These are phyloP conservation scores for mouse (Mus musculus) DNA, from an alignment of 2,113 vertebrate genomes.

Conservation along the genomic window GRCm39 chr3:75398001-75398500, in stretches of 20 bases:
- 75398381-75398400: neutral
- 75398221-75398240: neutral
- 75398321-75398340: neutral
- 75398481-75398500: constrained; percentile 38
- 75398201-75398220: neutral
- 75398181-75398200: neutral
- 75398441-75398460: constrained; percentile 21
- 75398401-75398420: neutral
- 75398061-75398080: neutral
- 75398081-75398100: neutral
- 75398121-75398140: neutral
- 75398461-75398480: neutral
- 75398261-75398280: neutral
- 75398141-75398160: accelerated
- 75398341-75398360: neutral
- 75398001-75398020: neutral
- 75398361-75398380: neutral
- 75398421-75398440: neutral
- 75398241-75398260: neutral
- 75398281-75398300: neutral
- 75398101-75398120: neutral
- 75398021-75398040: neutral
- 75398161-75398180: neutral
- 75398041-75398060: neutral
- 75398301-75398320: neutral